A percentile compares a stretch with the other conserved stretches of the same genome.
Evolutionary conservation across 2,888 invertebrate species (phyloP).

Genomic region (Pantelozetes paolii): DNA sequence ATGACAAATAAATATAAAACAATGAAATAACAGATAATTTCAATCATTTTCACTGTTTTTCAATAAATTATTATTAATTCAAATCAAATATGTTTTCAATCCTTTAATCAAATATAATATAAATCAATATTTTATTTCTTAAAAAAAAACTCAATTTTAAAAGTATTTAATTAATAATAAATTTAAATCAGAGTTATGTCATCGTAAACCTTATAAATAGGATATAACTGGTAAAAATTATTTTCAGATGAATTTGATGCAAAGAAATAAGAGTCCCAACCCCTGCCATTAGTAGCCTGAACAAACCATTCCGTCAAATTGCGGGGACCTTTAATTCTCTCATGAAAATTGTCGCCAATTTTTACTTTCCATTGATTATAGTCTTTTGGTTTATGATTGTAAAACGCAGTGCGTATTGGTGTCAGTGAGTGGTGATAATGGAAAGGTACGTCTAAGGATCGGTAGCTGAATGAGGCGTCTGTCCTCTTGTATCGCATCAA

Average conservation of each 20-base stretch:
- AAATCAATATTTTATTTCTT: no score
- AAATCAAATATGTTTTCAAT: no score
- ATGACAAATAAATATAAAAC: no score
- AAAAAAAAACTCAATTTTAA: no score
- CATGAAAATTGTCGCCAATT: slow-evolving; percentile 1
- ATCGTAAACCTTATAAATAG: slow-evolving; percentile 13
- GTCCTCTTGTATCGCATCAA: slow-evolving; percentile 1
- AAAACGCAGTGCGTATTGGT: not conserved
- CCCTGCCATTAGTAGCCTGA: slow-evolving; percentile 19
- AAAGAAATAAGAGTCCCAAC: slow-evolving; percentile 24
- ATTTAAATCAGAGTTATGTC: not conserved
- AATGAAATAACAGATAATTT: no score
- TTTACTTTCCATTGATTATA: not conserved
- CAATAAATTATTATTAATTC: no score
- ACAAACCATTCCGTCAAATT: slow-evolving; percentile 16
- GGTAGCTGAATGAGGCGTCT: slow-evolving; percentile 4
- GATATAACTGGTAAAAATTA: slow-evolving; percentile 1
- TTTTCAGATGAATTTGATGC: not conserved
- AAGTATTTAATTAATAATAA: no score
- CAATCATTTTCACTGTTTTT: no score
- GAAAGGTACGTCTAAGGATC: slow-evolving; percentile 1
- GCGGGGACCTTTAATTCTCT: not conserved
- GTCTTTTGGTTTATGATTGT: slow-evolving; percentile 1
- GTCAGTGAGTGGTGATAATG: slow-evolving; percentile 26
- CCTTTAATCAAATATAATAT: no score